Evolutionary conservation across 2,797 vertebrate species (phyloP).

Genomic region (Cynodonichthys magdalenae): DNA sequence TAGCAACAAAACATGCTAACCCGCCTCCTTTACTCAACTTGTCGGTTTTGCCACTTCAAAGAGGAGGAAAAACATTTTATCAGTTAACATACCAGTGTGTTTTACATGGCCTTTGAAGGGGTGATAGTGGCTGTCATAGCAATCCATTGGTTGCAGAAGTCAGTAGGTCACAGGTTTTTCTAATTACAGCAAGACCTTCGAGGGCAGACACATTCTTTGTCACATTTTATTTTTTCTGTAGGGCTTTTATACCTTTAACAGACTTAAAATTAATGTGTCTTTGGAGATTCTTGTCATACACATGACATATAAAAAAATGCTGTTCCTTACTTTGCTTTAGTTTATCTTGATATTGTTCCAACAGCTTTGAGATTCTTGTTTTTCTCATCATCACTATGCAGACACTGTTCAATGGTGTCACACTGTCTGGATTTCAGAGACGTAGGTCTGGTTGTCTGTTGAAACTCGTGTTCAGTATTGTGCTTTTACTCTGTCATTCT

Average conservation of each 20-base stretch:
- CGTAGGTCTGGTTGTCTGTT: slow-evolving; percentile 47
- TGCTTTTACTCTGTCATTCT: slow-evolving; percentile 29
- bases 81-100: slow-evolving; percentile 55
- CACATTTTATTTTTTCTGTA: slow-evolving; percentile 13
- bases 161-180: slow-evolving; percentile 65
- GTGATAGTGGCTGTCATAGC: slow-evolving; percentile 54
- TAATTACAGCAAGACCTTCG: slow-evolving; percentile 69
- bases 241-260: slow-evolving; percentile 42
- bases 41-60: slow-evolving; percentile 58
- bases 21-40: not conserved
- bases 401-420: slow-evolving; percentile 44
- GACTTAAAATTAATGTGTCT: slow-evolving; percentile 23
- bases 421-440: slow-evolving; percentile 40
- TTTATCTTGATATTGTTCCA: slow-evolving; percentile 32
- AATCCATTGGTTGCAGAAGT: slow-evolving; percentile 63
- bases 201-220: slow-evolving; percentile 64
- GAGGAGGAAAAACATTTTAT: slow-evolving; percentile 58
- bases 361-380: slow-evolving; percentile 26
- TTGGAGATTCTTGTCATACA: slow-evolving; percentile 12
- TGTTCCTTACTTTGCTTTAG: slow-evolving; percentile 21
- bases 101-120: slow-evolving; percentile 56
- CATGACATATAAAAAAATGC: slow-evolving; percentile 4
- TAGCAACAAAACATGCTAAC: slow-evolving; percentile 23
- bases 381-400: slow-evolving; percentile 39
- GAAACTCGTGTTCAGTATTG: slow-evolving; percentile 43